Evolutionary conservation across 2,888 invertebrate genomes (phyloP), one percentile per base, ranked within the genome.

Genomic region (Smittia aterrima): DNA sequence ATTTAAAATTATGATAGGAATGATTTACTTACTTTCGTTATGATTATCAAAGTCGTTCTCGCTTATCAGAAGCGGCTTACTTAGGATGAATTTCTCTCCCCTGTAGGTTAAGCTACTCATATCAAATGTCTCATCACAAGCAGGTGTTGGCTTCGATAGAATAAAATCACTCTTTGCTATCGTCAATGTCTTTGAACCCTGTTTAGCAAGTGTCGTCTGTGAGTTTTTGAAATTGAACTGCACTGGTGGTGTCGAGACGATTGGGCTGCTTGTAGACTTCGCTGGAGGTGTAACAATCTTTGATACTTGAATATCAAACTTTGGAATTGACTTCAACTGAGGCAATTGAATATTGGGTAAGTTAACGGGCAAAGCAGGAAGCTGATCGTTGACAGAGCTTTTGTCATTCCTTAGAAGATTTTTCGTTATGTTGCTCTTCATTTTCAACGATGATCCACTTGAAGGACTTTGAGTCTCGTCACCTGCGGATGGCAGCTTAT

Each of bases 1-100:
- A 47, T n/a, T 38, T 7, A 38, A 16, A 47, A 47, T 3, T 47
- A n/a, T 47, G 2, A 3, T n/a, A 64, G 4, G 13, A 4, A 41
- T 20, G 22, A 38, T 16, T 11, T 40, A 41, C 22, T 40, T 22
- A 22, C 41, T 4, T 58, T 18, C 9, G 18, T 18, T 18, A 18
- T 75, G 16, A 47, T 6, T 25, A 64, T 76, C 67, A 41, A 71
- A 76, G 66, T 78, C 75, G 64, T 74, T 76, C 76, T 79, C 79
- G 41, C 81, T 80, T 13, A 84, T 80, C 40, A 79, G 76, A 1
- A 84, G 77, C 9, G 88, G 88, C 74, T 85, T 83, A 77, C 87
- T 87, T 77, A 88, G 88, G 77, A 84, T 86, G 75, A 86, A 88
- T 77, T 85, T 85, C 76, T 85, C 86, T 27, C 6, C 27, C 7